Base-by-base conservation (phyloP, 2,888 invertebrate species). In the Minunthozetes semirufus region DNA sequence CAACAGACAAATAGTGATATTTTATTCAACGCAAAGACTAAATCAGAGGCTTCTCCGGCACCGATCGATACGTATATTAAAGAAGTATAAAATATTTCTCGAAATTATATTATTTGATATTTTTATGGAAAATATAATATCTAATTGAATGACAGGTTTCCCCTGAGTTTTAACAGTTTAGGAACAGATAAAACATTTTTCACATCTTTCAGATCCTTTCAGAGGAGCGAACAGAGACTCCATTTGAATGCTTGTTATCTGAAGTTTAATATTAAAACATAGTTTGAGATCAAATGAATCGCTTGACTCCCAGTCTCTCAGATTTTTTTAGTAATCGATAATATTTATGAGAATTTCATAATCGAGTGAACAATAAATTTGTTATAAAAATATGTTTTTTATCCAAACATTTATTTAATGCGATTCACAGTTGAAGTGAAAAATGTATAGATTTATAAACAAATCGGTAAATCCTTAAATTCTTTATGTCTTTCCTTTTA, bases 1-100 rank as follows among this genome's bases (percentile, higher is more conserved):
- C 63, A 63, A n/a, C 63, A 19, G 17, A 29, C 63, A 63, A 63
- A 27, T 29, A n/a, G 29, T 29, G 63, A 63, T n/a, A 63, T 63
- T 29, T 33, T 9, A n/a, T 11, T 22, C 22, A 56, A 56, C 19
- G 25, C 15, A 27, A 63, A 29, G 29, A 63, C 11, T 33, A 63
- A 9, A 63, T 63, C 63, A 11, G 25, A 63, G n/a, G 17, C 63
- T 13, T n/a, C 61, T n/a, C 33, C 27, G 13, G 8, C 63, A 17
- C 27, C 63, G n/a, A 63, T 29, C 29, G 29, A 63, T 63, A 63
- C 63, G 15, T 63, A 22, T 29, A 63, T 63, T 6, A 63, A 63
- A 63, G 63, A 63, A 63, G 63, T 63, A 63, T 22, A 63, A 56
- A 56, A 22, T 11, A 25, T 56, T 22, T 56, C 5, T 56, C n/a